These are phyloP conservation scores for Artemia sinica DNA, from an alignment of 2,888 invertebrate genomes.

Conservation along the genomic window DNA sequence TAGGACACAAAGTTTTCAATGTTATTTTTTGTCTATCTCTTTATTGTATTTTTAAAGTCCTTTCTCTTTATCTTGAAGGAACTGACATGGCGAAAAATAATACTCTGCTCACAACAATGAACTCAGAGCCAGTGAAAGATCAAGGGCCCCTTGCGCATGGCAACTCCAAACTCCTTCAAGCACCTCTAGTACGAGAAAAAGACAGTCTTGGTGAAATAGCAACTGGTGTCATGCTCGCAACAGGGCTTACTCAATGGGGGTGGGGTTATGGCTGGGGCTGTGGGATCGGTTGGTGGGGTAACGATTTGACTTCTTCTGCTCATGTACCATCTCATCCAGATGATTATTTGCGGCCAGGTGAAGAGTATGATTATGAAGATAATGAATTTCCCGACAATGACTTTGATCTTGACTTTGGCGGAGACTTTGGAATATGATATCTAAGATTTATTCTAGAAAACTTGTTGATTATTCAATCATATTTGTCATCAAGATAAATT, in stretches of 20 bases:
- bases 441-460: too few species aligned
- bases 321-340: neutral
- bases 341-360: conserved; percentile 2
- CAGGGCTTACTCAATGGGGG: conserved; percentile 45
- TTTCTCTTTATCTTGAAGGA: too few species aligned
- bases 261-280: conserved; percentile 25
- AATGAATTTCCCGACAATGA: conserved; percentile 21
- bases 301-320: neutral
- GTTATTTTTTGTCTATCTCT: too few species aligned
- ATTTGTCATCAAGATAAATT: too few species aligned
- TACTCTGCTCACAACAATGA: too few species aligned
- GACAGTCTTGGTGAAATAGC: conserved; percentile 24
- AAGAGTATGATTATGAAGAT: conserved; percentile 17
- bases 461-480: too few species aligned
- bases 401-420: conserved; percentile 24
- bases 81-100: too few species aligned
- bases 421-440: conserved; percentile 24
- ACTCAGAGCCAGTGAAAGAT: neutral
- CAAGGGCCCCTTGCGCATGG: neutral
- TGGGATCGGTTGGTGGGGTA: conserved; percentile 6
- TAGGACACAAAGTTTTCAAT: too few species aligned
- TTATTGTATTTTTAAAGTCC: too few species aligned
- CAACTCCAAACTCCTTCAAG: neutral
- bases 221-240: conserved; percentile 52
- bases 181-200: neutral